Conservation (phyloP, 2,797 vertebrate genomes). For the Apodemus agrarius region DNA sequence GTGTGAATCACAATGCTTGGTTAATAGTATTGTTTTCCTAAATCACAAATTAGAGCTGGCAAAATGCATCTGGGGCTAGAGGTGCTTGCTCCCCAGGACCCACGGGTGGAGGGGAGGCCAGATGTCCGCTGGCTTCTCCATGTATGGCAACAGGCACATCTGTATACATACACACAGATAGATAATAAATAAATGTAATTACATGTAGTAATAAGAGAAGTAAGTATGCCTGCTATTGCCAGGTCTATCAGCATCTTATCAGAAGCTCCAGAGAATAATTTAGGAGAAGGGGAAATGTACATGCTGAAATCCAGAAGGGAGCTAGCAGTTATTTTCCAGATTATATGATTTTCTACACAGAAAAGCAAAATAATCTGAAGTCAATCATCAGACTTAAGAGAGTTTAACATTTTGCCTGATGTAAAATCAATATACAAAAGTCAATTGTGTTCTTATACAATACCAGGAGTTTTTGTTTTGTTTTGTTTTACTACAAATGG, state of each 20-base stretch:
- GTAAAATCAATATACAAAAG: slow-evolving; percentile 43
- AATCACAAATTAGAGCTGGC: not conserved
- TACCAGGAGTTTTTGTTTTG: not conserved
- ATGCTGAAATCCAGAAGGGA: not conserved
- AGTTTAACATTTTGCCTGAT: slow-evolving; percentile 40
- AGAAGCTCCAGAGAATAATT: not conserved
- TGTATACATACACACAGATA: not conserved
- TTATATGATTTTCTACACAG: slow-evolving; percentile 30
- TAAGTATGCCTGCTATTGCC: not conserved
- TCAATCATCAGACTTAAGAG: slow-evolving; percentile 11
- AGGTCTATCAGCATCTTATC: not conserved
- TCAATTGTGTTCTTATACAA: not conserved
- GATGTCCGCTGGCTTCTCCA: not conserved
- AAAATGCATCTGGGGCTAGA: not conserved
- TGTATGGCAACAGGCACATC: not conserved
- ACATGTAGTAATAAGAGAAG: not conserved
- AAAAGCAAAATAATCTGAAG: slow-evolving; percentile 50
- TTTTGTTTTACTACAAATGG: slow-evolving; percentile 38
- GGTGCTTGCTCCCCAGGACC: not conserved
- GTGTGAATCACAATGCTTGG: not conserved
- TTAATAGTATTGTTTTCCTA: slow-evolving; percentile 24
- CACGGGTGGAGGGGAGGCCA: not conserved
- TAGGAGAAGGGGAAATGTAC: not conserved
- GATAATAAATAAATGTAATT: not conserved
- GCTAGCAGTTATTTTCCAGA: not conserved